Percentiles rank a stretch among this genome's conserved stretches.
These are phyloP conservation scores for Athalia rosae DNA, from an alignment of 2,888 invertebrate species.

Conservation along the genomic window DNA sequence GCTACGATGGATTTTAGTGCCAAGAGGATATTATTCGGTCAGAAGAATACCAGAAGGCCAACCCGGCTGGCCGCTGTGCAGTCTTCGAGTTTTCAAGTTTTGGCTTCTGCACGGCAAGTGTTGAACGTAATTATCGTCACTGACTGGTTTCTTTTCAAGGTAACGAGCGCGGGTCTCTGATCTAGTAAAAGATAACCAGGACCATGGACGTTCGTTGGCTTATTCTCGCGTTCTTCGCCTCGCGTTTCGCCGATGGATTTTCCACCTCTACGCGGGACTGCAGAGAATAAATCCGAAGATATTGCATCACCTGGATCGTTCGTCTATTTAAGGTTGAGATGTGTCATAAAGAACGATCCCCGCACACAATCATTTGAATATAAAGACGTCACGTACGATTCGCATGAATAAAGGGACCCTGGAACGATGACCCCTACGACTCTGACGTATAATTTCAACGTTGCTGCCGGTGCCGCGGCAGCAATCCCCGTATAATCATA, in stretches of 20 bases:
- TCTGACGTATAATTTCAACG: background rate
- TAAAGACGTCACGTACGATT: constrained; percentile 30
- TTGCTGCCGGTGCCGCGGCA: background rate
- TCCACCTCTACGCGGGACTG: too few species aligned
- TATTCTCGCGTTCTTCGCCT: background rate
- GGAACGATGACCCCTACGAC: constrained; percentile 27
- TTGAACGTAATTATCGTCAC: constrained; percentile 8
- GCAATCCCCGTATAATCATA: constrained; percentile 37
- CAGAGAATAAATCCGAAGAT: too few species aligned
- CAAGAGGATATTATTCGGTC: background rate
- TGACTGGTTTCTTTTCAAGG: background rate
- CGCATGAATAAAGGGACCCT: constrained; percentile 22
- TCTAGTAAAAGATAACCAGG: constrained; percentile 18
- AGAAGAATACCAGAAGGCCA: constrained; percentile 16
- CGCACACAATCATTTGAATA: constrained; percentile 25
- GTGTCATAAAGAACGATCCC: constrained; percentile 15
- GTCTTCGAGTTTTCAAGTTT: background rate
- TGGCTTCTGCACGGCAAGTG: background rate
- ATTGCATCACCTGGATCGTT: background rate
- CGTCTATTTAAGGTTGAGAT: constrained; percentile 35
- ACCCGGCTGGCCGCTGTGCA: background rate
- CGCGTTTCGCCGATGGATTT: background rate
- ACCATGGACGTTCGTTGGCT: background rate
- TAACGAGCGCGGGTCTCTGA: constrained; percentile 4
- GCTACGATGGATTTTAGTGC: background rate